Conservation (phyloP, 2,797 vertebrate genomes). For the Falco berigora region DNA sequence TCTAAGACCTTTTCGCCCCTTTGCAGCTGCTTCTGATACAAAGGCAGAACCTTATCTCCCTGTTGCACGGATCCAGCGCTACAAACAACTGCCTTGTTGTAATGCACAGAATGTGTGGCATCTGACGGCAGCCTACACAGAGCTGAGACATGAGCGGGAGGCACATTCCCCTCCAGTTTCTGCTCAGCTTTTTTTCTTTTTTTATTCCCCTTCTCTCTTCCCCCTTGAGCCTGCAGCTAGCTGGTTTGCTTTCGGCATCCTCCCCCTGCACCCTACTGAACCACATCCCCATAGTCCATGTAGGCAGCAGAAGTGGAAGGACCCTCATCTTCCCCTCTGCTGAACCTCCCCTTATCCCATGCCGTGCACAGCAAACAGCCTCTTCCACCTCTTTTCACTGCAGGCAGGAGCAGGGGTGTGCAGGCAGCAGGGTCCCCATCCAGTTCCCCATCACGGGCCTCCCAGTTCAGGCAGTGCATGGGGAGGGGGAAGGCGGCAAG, state of each 20-base stretch:
- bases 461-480: neutral
- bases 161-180: neutral
- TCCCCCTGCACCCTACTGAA: neutral
- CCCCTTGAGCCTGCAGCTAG: neutral
- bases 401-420: neutral
- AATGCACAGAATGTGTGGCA: constrained; percentile 27
- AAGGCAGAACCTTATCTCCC: constrained; percentile 61
- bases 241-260: neutral
- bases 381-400: neutral
- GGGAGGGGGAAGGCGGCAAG: neutral
- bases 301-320: neutral
- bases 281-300: fast-evolving
- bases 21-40: constrained; percentile 60
- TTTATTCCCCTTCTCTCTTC: neutral
- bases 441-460: neutral
- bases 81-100: constrained; percentile 40
- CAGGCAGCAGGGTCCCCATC: neutral
- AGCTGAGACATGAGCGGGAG: neutral
- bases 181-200: neutral
- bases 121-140: constrained; percentile 1
- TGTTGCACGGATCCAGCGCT: neutral
- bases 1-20: constrained; percentile 41
- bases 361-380: neutral
- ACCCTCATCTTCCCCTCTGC: neutral
- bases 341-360: fast-evolving